Percentiles rank a stretch among this genome's conserved stretches.
phyloP scores from a whole-genome alignment of 92 coral and sea anemone genomes.

The Nematostella vectensis region DNA sequence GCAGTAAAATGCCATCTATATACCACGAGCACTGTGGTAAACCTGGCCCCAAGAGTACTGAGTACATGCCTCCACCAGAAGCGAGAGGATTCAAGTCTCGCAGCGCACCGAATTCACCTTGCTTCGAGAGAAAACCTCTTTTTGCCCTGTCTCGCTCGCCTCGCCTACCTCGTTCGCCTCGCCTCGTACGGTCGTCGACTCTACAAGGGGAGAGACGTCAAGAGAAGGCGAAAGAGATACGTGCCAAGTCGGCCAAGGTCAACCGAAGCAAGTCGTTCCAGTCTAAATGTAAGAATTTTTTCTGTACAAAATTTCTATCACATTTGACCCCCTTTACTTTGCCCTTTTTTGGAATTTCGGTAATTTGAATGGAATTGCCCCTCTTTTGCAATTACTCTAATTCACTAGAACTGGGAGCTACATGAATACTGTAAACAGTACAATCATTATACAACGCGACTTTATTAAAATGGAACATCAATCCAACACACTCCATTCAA shows the following conservation, averaged over 20 bases:
- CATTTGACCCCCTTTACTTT: no score
- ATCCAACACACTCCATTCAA: no score
- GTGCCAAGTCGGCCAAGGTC: slow-evolving; percentile 30
- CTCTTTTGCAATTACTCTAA: no score
- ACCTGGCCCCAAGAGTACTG: slow-evolving; percentile 92
- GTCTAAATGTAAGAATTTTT: slow-evolving; percentile 42
- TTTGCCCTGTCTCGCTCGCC: slow-evolving; percentile 58
- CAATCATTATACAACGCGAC: no score
- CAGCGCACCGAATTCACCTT: slow-evolving; percentile 91
- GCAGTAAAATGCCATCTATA: slow-evolving; percentile 82
- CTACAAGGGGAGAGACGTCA: slow-evolving; percentile 46
- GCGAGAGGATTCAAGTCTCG: slow-evolving; percentile 86
- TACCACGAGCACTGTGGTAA: slow-evolving; percentile 92
- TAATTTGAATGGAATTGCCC: no score
- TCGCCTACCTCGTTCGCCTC: slow-evolving; percentile 42
- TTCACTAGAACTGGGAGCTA: no score
- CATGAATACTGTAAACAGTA: no score
- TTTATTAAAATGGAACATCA: no score
- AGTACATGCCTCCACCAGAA: slow-evolving; percentile 87
- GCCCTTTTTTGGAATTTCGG: no score
- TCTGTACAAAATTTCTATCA: no score
- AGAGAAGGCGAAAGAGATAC: slow-evolving; percentile 40
- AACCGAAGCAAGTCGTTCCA: slow-evolving; percentile 91
- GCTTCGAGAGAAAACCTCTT: slow-evolving; percentile 47
- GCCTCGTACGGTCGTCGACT: slow-evolving; percentile 45